phyloP scores from a whole-genome alignment of 2,113 vertebrate species.

The Podiceps cristatus region DNA sequence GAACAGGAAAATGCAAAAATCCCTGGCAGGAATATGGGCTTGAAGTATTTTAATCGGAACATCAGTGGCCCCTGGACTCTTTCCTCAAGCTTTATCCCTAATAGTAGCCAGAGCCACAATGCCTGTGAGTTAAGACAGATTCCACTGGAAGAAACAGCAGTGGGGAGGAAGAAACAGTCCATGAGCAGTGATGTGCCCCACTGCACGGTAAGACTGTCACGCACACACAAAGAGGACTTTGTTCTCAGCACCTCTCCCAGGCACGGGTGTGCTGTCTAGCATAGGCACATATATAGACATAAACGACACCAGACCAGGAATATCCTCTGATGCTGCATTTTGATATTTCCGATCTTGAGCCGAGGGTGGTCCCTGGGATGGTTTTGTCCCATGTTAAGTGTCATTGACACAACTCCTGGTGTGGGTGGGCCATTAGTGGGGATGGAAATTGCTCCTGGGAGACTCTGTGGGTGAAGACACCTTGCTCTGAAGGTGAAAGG shows the following conservation, averaged over 20 bases:
- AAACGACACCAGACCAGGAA: neutral
- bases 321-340: neutral
- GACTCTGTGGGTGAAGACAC: neutral
- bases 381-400: neutral
- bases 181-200: neutral
- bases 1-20: neutral
- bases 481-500: neutral
- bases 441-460: neutral
- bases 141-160: neutral
- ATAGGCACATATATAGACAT: neutral
- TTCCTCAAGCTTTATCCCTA: neutral
- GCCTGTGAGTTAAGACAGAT: neutral
- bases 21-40: neutral
- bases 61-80: neutral
- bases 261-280: neutral
- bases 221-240: rapidly evolving
- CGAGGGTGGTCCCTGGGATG: neutral
- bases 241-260: neutral
- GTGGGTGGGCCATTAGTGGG: neutral
- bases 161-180: neutral
- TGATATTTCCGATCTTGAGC: neutral
- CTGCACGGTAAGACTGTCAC: neutral
- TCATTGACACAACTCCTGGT: neutral
- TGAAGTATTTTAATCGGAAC: neutral
- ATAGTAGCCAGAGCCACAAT: neutral